Percentiles rank a stretch among this genome's conserved stretches.
These are phyloP conservation scores for Sclerurus mexicanus DNA, from an alignment of 2,113 vertebrate species.

Conservation along the genomic window DNA sequence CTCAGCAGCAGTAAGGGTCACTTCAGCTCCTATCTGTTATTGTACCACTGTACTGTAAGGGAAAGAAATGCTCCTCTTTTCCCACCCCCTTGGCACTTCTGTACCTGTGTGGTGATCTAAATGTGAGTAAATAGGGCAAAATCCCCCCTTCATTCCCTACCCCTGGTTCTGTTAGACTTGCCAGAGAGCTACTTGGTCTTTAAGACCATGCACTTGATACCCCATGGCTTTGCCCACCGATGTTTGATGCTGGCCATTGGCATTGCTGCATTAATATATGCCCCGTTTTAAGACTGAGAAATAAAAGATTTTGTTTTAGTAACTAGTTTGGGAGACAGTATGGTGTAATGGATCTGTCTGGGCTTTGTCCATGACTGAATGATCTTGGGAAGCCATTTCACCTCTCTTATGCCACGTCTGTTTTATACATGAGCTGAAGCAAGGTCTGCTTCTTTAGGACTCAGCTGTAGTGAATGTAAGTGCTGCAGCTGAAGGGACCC, in stretches of 20 bases:
- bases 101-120: neutral
- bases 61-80: neutral
- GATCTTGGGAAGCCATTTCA: neutral
- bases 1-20: neutral
- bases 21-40: neutral
- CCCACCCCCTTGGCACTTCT: neutral
- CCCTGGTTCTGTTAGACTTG: neutral
- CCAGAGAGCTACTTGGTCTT: neutral
- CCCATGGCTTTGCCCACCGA: neutral
- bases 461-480: neutral
- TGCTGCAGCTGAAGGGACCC: neutral
- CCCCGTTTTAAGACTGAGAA: neutral
- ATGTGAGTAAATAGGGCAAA: neutral
- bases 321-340: neutral
- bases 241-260: neutral
- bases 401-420: neutral
- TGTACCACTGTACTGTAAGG: neutral
- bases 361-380: neutral
- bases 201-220: neutral
- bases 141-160: neutral
- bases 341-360: neutral
- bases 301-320: neutral
- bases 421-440: neutral
- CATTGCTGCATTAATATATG: neutral
- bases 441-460: neutral